Evolutionary conservation across 2,797 vertebrate genomes (phyloP).

Genomic region (Rhinella marina): DNA sequence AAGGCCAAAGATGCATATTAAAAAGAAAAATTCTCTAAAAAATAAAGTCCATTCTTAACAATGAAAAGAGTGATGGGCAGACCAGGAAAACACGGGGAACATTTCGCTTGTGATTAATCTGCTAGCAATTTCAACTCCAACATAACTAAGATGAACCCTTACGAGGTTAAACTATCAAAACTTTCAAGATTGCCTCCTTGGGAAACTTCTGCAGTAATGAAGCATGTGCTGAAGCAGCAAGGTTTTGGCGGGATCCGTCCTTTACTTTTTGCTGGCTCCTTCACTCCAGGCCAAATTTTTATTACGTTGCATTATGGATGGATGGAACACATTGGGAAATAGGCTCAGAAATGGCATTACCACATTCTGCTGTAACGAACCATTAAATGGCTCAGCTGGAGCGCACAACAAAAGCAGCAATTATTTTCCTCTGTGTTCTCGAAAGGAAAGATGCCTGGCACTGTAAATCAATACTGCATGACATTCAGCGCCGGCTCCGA

Average conservation of each 20-base stretch:
- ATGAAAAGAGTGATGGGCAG: slow-evolving; percentile 32
- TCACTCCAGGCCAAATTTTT: slow-evolving; percentile 23
- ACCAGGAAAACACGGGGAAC: slow-evolving; percentile 27
- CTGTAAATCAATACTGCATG: slow-evolving; percentile 39
- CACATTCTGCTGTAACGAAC: slow-evolving; percentile 52
- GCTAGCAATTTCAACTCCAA: slow-evolving; percentile 37
- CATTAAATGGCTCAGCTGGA: slow-evolving; percentile 42
- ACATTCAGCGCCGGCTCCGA: slow-evolving; percentile 8
- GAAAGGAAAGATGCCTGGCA: slow-evolving; percentile 34
- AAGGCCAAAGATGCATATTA: slow-evolving; percentile 3
- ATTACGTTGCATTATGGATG: slow-evolving; percentile 47
- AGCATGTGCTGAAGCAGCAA: slow-evolving; percentile 42
- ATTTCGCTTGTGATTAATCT: slow-evolving; percentile 49
- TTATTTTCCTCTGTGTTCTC: slow-evolving; percentile 43
- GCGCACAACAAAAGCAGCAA: slow-evolving; percentile 38
- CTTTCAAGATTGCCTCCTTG: slow-evolving; percentile 37
- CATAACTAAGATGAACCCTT: slow-evolving; percentile 49
- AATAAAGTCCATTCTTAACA: slow-evolving; percentile 22
- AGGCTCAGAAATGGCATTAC: slow-evolving; percentile 46
- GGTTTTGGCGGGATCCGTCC: slow-evolving; percentile 24
- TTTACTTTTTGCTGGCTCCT: slow-evolving; percentile 19
- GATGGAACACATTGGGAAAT: slow-evolving; percentile 46
- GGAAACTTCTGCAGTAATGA: slow-evolving; percentile 39
- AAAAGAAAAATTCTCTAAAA: not conserved
- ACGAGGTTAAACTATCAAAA: slow-evolving; percentile 53